A percentile compares a stretch with the other conserved stretches of the same genome.
Conservation (phyloP, 2,113 vertebrate genomes). For the Peromyscus leucopus region DNA sequence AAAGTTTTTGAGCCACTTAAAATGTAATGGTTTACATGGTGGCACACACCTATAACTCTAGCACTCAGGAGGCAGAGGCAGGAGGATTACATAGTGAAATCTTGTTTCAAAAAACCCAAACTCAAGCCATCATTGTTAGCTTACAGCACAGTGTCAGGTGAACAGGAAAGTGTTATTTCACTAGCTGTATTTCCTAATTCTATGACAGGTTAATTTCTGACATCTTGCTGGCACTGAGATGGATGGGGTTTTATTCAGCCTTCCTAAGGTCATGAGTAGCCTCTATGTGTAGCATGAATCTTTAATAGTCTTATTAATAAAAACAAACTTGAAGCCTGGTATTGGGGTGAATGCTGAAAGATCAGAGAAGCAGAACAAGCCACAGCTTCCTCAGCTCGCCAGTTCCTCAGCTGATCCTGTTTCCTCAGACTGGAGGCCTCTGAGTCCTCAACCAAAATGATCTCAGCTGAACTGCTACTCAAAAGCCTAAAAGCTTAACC, state of each 20-base stretch:
- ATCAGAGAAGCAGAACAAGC: too few species aligned
- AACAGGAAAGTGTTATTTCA: background rate
- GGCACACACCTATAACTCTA: background rate
- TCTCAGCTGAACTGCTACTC: too few species aligned
- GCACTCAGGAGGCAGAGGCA: background rate
- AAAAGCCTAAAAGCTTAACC: too few species aligned
- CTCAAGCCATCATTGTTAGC: slow-evolving; percentile 3
- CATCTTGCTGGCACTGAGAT: background rate
- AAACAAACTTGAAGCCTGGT: too few species aligned
- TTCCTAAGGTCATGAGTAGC: background rate
- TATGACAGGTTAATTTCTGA: background rate
- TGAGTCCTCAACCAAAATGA: too few species aligned
- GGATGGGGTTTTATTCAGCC: background rate
- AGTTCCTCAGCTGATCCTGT: too few species aligned
- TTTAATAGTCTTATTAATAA: too few species aligned
- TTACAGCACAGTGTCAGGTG: background rate
- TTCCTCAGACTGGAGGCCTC: too few species aligned
- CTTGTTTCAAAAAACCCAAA: background rate
- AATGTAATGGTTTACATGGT: background rate
- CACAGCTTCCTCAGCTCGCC: too few species aligned
- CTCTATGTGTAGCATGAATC: background rate
- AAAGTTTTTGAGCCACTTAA: background rate
- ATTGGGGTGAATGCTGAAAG: too few species aligned
- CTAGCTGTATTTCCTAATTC: background rate
- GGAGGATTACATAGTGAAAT: background rate